phyloP scores from a whole-genome alignment of 2,888 invertebrate genomes.

The Crepidodera aurea region DNA sequence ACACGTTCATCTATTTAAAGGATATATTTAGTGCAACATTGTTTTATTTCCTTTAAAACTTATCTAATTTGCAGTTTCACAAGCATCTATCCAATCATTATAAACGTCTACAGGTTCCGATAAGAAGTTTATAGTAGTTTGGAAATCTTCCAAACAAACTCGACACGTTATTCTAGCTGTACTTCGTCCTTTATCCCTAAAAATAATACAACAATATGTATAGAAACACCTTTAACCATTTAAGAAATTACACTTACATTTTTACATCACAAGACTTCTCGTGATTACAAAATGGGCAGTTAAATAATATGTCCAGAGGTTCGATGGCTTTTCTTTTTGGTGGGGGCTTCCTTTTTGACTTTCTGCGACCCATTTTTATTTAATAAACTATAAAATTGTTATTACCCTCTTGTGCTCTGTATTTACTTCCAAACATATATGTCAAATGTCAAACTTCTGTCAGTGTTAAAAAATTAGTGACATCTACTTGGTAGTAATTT shows the following conservation, averaged over 20 bases:
- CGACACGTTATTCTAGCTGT: conserved; percentile 94
- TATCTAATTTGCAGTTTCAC: conserved; percentile 89
- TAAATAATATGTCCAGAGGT: conserved; percentile 94
- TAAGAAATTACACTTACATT: conserved; percentile 74
- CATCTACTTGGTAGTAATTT: too few species aligned
- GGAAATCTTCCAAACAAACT: conserved; percentile 96
- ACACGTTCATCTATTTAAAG: too few species aligned
- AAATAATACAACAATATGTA: conserved; percentile 52
- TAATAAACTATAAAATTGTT: neutral
- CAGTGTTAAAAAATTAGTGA: too few species aligned
- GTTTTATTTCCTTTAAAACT: neutral
- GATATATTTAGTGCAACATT: too few species aligned
- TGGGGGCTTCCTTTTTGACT: conserved; percentile 98
- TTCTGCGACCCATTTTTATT: conserved; percentile 88
- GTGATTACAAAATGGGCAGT: conserved; percentile 99
- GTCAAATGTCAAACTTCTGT: neutral
- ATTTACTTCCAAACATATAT: neutral
- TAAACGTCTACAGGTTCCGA: conserved; percentile 99
- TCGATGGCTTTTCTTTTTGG: conserved; percentile 91
- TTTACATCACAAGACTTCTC: conserved; percentile 99
- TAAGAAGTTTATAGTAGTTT: conserved; percentile 93
- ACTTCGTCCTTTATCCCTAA: conserved; percentile 93
- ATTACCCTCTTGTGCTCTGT: neutral
- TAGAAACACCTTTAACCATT: neutral
- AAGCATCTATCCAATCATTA: conserved; percentile 99